These are phyloP conservation scores for Anguilla japonica DNA, from an alignment of 2,113 vertebrate genomes.

Conservation along the genomic window DNA sequence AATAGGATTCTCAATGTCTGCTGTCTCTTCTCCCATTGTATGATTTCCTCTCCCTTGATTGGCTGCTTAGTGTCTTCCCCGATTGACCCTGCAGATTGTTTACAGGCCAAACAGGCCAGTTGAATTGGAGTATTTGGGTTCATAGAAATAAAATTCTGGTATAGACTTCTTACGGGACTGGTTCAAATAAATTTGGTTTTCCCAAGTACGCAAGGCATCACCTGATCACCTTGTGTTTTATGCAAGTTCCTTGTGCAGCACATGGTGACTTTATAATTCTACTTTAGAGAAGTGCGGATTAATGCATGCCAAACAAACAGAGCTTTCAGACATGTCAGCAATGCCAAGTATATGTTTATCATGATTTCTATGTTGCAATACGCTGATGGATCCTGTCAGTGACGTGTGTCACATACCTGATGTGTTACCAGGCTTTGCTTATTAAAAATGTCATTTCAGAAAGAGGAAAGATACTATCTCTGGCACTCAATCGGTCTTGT, in stretches of 20 bases:
- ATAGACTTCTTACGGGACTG: background rate
- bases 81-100: background rate
- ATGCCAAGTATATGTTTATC: background rate
- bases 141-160: background rate
- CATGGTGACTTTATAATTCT: background rate
- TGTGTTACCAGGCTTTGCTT: background rate
- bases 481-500: background rate
- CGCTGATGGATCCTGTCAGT: slow-evolving; percentile 8
- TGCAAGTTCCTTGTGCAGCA: too few relatives aligned
- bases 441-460: background rate
- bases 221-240: too few relatives aligned
- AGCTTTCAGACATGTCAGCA: background rate
- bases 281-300: background rate
- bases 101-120: background rate
- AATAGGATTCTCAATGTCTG: background rate
- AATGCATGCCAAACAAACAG: background rate
- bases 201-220: too few relatives aligned
- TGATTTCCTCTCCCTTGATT: background rate
- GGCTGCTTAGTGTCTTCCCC: background rate
- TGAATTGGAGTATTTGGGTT: background rate
- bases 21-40: background rate
- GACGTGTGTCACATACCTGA: background rate
- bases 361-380: background rate
- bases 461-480: background rate
- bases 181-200: too few relatives aligned